phyloP scores from a whole-genome alignment of 2,888 invertebrate genomes.

The Syrphus vitripennis region DNA sequence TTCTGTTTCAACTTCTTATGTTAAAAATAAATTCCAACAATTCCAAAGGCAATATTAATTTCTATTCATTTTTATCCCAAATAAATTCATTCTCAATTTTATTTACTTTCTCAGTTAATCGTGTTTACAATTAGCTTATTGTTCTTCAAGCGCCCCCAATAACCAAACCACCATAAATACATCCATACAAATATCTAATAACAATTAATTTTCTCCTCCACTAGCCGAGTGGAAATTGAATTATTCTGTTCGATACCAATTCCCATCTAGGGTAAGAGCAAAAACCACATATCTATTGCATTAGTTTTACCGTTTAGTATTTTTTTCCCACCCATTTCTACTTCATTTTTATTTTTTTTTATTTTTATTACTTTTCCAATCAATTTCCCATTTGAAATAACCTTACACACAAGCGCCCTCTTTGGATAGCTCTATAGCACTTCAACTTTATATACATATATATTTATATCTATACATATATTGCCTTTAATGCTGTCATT shows the following conservation, averaged over 20 bases:
- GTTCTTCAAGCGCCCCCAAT: conserved; percentile 10
- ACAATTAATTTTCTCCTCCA: conserved; percentile 52
- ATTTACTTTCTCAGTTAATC: neutral
- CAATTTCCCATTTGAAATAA: conserved; percentile 58
- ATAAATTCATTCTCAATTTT: neutral
- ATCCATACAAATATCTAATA: neutral
- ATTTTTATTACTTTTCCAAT: conserved; percentile 61
- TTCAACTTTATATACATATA: conserved; percentile 30
- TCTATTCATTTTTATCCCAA: neutral
- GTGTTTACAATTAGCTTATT: neutral
- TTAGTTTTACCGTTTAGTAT: conserved; percentile 15
- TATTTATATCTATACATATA: too few relatives aligned
- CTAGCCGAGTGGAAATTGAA: conserved; percentile 21
- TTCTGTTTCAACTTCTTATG: too few relatives aligned
- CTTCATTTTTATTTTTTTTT: neutral
- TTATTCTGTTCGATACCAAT: conserved; percentile 9
- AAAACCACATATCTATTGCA: conserved; percentile 27
- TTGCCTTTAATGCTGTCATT: conserved; percentile 48
- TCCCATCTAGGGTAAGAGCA: conserved; percentile 37
- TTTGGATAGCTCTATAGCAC: neutral
- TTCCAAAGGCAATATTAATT: neutral
- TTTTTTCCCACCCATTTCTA: conserved; percentile 11
- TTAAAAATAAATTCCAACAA: neutral
- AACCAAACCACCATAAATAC: conserved; percentile 2
- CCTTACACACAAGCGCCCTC: neutral